Evolutionary conservation across 2,888 invertebrate species (phyloP).

Genomic region (Mechanitis mazaeus): DNA sequence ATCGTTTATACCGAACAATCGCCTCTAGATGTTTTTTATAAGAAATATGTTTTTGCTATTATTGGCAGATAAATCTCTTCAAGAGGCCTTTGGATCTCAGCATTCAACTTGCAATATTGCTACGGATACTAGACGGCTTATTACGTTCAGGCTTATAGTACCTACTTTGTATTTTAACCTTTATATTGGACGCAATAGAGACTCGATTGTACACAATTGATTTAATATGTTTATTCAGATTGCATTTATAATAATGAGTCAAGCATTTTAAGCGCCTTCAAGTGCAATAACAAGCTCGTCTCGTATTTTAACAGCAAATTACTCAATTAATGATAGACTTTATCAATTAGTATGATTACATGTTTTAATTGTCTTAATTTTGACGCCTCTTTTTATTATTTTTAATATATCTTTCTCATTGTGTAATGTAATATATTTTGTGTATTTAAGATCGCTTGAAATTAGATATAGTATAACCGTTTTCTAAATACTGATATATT

Average conservation of each 20-base stretch:
- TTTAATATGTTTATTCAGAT: conserved; percentile 13
- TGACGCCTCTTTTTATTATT: too few relatives aligned
- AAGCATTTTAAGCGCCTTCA: conserved; percentile 1
- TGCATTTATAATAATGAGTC: conserved; percentile 6
- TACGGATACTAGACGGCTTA: conserved; percentile 32
- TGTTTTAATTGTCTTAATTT: too few relatives aligned
- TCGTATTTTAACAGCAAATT: conserved; percentile 1
- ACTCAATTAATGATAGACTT: not conserved
- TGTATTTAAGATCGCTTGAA: too few relatives aligned
- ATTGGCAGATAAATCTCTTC: conserved; percentile 56
- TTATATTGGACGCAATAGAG: conserved; percentile 14
- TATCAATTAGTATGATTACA: not conserved
- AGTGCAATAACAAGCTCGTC: conserved; percentile 1
- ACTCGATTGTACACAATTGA: conserved; percentile 17
- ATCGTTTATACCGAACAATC: conserved; percentile 29
- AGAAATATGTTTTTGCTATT: conserved; percentile 44
- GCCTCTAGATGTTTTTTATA: conserved; percentile 42
- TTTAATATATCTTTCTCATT: too few relatives aligned
- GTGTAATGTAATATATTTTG: too few relatives aligned
- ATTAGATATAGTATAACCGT: too few relatives aligned
- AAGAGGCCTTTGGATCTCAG: conserved; percentile 46
- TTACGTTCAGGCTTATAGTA: conserved; percentile 35
- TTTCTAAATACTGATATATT: too few relatives aligned
- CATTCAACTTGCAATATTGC: conserved; percentile 54
- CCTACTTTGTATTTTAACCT: conserved; percentile 18